Conservation (phyloP, 2,888 invertebrate species). For the Chalcis sispes region DNA sequence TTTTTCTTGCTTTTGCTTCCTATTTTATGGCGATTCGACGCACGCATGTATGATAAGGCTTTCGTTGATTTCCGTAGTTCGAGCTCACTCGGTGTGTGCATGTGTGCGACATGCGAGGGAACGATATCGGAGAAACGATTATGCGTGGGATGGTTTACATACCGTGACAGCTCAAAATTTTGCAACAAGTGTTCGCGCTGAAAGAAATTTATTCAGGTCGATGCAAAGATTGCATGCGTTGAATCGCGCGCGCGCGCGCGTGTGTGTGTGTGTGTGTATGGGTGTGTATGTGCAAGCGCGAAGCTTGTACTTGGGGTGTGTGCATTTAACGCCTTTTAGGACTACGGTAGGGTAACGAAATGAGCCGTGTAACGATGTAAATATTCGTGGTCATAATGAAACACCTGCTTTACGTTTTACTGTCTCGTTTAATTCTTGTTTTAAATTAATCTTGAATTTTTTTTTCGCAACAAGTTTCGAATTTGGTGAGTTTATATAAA, state of each 20-base stretch:
- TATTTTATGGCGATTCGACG: too few species aligned
- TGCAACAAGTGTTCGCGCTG: slow-evolving; percentile 47
- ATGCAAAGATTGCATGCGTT: slow-evolving; percentile 34
- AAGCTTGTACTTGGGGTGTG: neutral
- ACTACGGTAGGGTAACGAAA: neutral
- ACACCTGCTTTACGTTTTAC: too few species aligned
- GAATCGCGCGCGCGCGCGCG: neutral
- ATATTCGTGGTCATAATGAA: too few species aligned
- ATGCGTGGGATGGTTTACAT: too few species aligned
- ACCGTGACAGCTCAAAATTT: slow-evolving; percentile 25
- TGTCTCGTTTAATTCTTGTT: too few species aligned
- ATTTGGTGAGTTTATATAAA: too few species aligned
- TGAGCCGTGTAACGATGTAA: neutral
- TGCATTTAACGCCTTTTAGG: too few species aligned
- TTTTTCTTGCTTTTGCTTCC: neutral
- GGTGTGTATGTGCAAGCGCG: neutral
- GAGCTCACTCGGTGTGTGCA: neutral
- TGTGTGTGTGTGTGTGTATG: neutral
- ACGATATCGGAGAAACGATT: too few species aligned
- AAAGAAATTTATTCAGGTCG: slow-evolving; percentile 39
- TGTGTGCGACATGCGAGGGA: neutral
- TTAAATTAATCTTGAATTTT: too few species aligned
- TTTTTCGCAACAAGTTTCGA: too few species aligned
- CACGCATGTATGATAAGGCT: too few species aligned
- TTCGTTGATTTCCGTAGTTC: too few species aligned